Percentiles rank a stretch among this genome's conserved stretches.
Evolutionary conservation across 2,797 vertebrate species (phyloP).

Genomic region (Cetoscarus ocellatus): DNA sequence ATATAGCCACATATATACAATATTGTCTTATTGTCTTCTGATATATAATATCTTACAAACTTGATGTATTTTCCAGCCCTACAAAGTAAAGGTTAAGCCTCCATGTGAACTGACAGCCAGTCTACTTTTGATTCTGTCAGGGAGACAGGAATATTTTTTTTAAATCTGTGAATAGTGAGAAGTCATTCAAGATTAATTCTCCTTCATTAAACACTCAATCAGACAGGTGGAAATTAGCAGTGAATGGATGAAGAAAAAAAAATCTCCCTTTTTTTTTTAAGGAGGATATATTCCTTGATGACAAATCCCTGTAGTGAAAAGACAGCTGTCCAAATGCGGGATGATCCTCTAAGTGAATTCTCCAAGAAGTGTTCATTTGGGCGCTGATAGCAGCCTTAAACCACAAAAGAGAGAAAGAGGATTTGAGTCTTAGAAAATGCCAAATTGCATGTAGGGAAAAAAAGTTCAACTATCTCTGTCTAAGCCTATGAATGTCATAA

Average conservation of each 20-base stretch:
- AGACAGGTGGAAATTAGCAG: slow-evolving; percentile 70
- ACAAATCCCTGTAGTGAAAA: slow-evolving; percentile 75
- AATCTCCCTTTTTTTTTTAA: slow-evolving; percentile 31
- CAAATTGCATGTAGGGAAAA: slow-evolving; percentile 54
- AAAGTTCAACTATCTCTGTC: slow-evolving; percentile 53
- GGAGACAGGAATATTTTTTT: slow-evolving; percentile 27
- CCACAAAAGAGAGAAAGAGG: slow-evolving; percentile 54
- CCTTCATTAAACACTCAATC: slow-evolving; percentile 60
- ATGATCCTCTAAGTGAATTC: slow-evolving; percentile 69
- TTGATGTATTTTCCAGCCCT: too few species aligned
- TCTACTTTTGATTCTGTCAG: slow-evolving; percentile 59
- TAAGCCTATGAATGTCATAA: slow-evolving; percentile 47
- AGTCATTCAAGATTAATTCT: slow-evolving; percentile 71
- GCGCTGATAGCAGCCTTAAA: slow-evolving; percentile 59
- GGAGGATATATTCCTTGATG: slow-evolving; percentile 61
- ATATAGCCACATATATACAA: too few species aligned
- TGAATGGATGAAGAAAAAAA: slow-evolving; percentile 56
- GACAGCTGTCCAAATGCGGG: slow-evolving; percentile 73
- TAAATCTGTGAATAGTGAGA: slow-evolving; percentile 22
- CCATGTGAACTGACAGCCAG: slow-evolving; percentile 73
- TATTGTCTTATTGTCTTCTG: too few species aligned
- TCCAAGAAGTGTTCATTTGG: slow-evolving; percentile 55
- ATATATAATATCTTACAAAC: too few species aligned
- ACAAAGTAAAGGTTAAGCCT: slow-evolving; percentile 72
- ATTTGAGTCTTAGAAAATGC: slow-evolving; percentile 65